Conservation (phyloP, 2,888 invertebrate species). For the Agonopterix alstromeriana region DNA sequence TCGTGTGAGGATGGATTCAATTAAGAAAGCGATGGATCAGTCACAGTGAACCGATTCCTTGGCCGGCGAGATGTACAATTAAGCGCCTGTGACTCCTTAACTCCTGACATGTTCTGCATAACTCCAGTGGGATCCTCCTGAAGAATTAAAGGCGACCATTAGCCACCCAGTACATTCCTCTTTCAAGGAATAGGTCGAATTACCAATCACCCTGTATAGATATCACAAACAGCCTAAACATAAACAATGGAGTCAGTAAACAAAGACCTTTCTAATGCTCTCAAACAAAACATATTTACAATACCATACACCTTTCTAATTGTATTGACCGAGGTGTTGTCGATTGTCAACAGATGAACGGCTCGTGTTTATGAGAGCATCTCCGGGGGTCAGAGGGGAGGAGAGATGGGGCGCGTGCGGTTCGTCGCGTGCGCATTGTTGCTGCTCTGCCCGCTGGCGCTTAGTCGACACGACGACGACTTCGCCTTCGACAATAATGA, state of each 20-base stretch:
- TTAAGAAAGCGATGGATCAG: too few species aligned
- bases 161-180: too few species aligned
- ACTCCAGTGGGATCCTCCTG: too few species aligned
- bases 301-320: slow-evolving; percentile 4
- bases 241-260: slow-evolving; percentile 1
- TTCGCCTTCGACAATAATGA: slow-evolving; percentile 71
- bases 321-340: slow-evolving; percentile 1
- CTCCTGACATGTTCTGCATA: too few species aligned
- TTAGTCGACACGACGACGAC: slow-evolving; percentile 67
- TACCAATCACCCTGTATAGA: too few species aligned
- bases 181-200: too few species aligned
- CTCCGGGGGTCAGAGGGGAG: slow-evolving; percentile 17
- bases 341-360: slow-evolving; percentile 50
- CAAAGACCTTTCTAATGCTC: neutral
- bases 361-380: slow-evolving; percentile 57
- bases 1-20: too few species aligned
- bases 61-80: too few species aligned
- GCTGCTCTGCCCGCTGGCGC: slow-evolving; percentile 58
- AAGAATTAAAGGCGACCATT: too few species aligned
- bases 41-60: too few species aligned
- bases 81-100: too few species aligned
- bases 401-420: slow-evolving; percentile 48
- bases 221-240: neutral
- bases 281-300: slow-evolving; percentile 5
- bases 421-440: slow-evolving; percentile 53